These are phyloP conservation scores for Tolmerus cingulatus DNA, from an alignment of 2,888 invertebrate genomes.

Conservation along the genomic window DNA sequence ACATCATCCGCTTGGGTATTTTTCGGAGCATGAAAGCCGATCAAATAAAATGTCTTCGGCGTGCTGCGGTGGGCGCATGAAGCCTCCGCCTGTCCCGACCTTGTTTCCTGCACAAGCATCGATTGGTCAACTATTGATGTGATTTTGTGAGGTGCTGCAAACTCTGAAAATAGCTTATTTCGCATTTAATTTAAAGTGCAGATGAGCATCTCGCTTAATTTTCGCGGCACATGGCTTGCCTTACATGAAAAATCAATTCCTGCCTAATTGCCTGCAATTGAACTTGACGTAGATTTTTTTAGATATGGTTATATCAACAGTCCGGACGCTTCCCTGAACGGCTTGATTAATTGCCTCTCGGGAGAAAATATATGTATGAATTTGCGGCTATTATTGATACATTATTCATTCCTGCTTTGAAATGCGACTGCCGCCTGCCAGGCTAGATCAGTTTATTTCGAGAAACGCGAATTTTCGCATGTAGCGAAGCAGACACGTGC, in stretches of 20 bases:
- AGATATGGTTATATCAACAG: not conserved
- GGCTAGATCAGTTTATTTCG: not conserved
- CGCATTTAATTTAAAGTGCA: not conserved
- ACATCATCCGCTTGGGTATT: not conserved
- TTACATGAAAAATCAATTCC: not conserved
- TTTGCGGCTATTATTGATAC: not conserved
- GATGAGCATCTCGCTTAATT: not conserved
- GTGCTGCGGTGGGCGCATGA: not conserved
- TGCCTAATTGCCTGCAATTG: not conserved
- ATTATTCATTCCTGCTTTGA: not conserved
- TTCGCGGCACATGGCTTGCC: not conserved
- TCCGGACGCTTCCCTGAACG: not conserved
- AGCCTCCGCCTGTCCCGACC: not conserved
- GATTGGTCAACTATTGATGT: not conserved
- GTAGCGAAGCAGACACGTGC: not conserved
- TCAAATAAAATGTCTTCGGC: not conserved
- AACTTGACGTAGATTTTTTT: not conserved
- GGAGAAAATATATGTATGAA: not conserved
- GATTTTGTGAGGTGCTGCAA: not conserved
- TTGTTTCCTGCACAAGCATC: not conserved
- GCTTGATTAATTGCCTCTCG: not conserved
- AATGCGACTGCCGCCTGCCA: not conserved
- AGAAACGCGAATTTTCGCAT: not conserved
- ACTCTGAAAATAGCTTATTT: constrained; percentile 15
- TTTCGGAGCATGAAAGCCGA: not conserved